These are phyloP conservation scores for Pipra filicauda DNA, from an alignment of 2,113 vertebrate genomes.

Conservation along the genomic window DNA sequence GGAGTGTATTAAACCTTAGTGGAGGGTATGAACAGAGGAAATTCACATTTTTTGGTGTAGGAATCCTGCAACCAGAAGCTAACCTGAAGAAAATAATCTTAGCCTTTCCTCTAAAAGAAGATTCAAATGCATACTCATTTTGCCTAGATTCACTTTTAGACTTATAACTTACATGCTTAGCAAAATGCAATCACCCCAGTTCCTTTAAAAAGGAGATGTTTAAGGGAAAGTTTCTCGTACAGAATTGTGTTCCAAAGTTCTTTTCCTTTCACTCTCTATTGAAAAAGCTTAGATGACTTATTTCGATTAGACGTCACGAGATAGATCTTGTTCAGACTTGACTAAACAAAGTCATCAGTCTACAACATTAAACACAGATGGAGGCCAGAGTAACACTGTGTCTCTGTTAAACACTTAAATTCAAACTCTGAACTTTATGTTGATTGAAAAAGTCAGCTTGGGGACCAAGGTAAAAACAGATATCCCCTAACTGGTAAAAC, in stretches of 20 bases:
- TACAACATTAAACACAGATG: neutral
- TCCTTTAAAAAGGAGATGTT: neutral
- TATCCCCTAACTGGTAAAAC: neutral
- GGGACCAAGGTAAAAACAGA: neutral
- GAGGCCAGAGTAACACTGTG: neutral
- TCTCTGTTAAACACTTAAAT: neutral
- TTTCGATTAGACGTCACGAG: neutral
- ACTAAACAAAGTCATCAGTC: neutral
- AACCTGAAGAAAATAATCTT: neutral
- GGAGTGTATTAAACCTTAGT: neutral
- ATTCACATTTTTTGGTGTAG: neutral
- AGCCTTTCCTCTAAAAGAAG: neutral
- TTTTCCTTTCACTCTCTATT: neutral
- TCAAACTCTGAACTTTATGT: neutral
- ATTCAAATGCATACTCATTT: neutral
- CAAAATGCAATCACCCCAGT: neutral
- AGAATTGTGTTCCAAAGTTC: neutral
- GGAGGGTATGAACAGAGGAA: neutral
- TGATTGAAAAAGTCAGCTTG: neutral
- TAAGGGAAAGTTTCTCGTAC: neutral
- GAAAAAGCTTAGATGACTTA: neutral
- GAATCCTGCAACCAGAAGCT: neutral
- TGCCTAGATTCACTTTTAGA: neutral
- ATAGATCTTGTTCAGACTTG: neutral
- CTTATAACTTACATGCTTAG: rapidly evolving